Evolutionary conservation across 1,140 invertebrate species (phyloP), one percentile per base, ranked within the genome.

Genomic region (Globodera rostochiensis): DNA sequence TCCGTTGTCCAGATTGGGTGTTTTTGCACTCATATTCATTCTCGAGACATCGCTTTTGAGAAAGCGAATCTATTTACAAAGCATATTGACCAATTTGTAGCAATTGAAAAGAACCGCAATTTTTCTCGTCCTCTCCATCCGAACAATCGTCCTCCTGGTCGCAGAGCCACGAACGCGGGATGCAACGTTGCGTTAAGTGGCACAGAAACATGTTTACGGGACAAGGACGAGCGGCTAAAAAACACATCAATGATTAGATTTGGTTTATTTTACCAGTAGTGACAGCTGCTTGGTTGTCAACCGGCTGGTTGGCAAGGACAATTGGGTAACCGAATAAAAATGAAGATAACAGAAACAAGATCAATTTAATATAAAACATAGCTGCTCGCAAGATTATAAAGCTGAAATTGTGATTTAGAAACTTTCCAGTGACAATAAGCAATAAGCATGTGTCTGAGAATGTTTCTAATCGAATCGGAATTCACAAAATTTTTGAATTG

Each of bases 81-180:
- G 46, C 4, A 46, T 21, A 36, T 36, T 25, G 5, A 47, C 49
- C 7, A 36, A n/a, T 25, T n/a, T 15, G 36, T 13, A 49, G 60
- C 45, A 53, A 64, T 64, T 19, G 36, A 19, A 91, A 91, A 64
- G 92, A 91, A 5, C 92, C 92, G 87, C 95, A 96, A 87, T 94
- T 92, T 50, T 92, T 91, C 87, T 96, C 95, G 87, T 96, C 95
- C 66, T 93, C 94, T 45, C 92, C 92, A 86, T 95, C 94, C 6
- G 79, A 64, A 66, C 87, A 90, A 45, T 87, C 84, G 19, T 85
- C 83, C 81, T 95, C 94, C 9, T 93, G 93, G 86, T 96, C 94
- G 89, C 95, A 96, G 0, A 92, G 88, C 92, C 94, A 95, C 3
- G 92, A 91, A 81, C 92, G 90, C 66, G 93, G 93, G 73, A 96